These are phyloP conservation scores for Junonia oenone DNA, from an alignment of 2,888 invertebrate genomes.

Conservation along the genomic window DNA sequence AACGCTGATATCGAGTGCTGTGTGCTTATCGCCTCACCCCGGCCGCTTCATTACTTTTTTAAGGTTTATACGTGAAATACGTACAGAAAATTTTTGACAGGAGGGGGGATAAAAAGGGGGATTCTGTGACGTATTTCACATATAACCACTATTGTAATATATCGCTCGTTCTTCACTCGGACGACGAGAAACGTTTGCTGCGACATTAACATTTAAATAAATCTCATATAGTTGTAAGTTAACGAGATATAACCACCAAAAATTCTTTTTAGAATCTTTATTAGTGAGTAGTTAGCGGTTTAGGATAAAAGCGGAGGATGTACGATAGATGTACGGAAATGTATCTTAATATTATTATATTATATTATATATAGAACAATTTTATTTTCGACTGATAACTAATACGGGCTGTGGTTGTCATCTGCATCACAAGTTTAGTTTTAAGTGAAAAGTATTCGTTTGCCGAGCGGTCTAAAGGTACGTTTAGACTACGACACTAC, in stretches of 20 bases:
- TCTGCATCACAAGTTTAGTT: conserved; percentile 53
- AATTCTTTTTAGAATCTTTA: conserved; percentile 57
- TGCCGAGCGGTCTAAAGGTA: background rate
- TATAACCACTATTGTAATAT: background rate
- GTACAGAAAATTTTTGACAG: no score
- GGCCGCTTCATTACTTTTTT: conserved; percentile 30
- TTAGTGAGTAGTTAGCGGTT: conserved; percentile 33
- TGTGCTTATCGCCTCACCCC: conserved; percentile 48
- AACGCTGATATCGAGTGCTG: conserved; percentile 31
- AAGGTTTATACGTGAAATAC: background rate
- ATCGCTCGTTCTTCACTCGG: background rate
- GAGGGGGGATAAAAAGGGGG: no score
- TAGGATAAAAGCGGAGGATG: conserved; percentile 21
- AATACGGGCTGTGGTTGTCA: conserved; percentile 56
- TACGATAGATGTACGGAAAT: conserved; percentile 25
- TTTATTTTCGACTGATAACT: conserved; percentile 29
- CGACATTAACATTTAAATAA: conserved; percentile 32
- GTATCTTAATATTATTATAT: conserved; percentile 21
- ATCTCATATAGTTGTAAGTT: conserved; percentile 71
- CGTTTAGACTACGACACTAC: no score
- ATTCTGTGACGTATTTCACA: no score
- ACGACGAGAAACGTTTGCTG: conserved; percentile 4
- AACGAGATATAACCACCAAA: conserved; percentile 76
- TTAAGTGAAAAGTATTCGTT: background rate
- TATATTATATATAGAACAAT: conserved; percentile 17